Evolutionary conservation across 2,797 vertebrate species (phyloP), one percentile per base, ranked within the genome.

Genomic region (Chelonia mydas): DNA sequence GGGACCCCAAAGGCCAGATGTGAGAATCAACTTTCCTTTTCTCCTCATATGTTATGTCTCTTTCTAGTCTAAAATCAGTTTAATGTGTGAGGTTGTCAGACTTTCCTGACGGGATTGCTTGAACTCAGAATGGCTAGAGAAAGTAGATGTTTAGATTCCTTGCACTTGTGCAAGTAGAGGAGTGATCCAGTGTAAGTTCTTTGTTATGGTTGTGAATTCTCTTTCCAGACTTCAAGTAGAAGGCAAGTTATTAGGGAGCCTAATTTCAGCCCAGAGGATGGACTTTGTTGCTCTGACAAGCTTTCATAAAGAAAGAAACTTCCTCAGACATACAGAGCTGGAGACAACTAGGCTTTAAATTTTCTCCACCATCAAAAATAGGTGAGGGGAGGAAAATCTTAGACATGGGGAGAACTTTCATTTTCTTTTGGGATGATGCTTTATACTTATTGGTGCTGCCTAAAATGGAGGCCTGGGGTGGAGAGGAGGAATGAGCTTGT

Each of bases 101-200:
- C 19, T 87, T 92, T 57, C 72, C n/a, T 82, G 45, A 91, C 87
- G 81, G 94, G 92, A 72, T 87, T 91, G 59, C 45, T 93, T 49
- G 31, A 45, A 61, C 5, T 96, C 82, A 79, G 23, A 41, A 31
- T 92, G 50, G 65, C 19, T 90, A 81, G 57, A 83, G 78, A 78
- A 76, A 16, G 81, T 76, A 27, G 33, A 86, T 4, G 31, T 74
- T 84, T 82, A 49, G 3, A 47, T 86, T 93, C 53, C 74, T 90
- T 7, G 6, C 33, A 6, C 31, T 11, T 65, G 31, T 68, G 21
- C 33, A 78, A 65, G 47, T 45, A 83, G n/a, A 47, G 50, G 68
- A 54, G 81, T 17, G 21, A 12, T 9, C 89, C 28, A 13, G 41
- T 94, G 95, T 96, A 91, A 94, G 95, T 96, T 49, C 15, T 72